Percentiles rank a stretch among this genome's conserved stretches.
Conservation (phyloP, 2,888 invertebrate genomes). For the Plagodis dolabraria region DNA sequence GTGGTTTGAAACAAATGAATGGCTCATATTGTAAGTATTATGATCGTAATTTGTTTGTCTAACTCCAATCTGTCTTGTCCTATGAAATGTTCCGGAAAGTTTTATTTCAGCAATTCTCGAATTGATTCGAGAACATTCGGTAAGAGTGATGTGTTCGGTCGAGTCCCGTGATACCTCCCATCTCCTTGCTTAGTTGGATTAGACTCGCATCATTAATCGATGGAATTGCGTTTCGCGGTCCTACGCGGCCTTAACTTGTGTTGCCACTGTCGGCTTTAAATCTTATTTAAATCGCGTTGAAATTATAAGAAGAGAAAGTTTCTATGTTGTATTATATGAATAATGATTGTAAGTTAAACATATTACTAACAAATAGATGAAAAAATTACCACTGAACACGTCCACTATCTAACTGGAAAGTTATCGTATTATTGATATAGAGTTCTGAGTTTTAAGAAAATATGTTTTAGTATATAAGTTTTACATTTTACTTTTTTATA, state of each 20-base stretch:
- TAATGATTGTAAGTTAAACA: background rate
- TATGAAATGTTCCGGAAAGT: background rate
- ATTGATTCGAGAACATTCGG: conserved; percentile 58
- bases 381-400: too few relatives aligned
- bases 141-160: conserved; percentile 60
- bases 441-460: too few relatives aligned
- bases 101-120: conserved; percentile 26
- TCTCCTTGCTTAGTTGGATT: conserved; percentile 78
- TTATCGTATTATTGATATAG: too few relatives aligned
- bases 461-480: too few relatives aligned
- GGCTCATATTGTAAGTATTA: too few relatives aligned
- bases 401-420: too few relatives aligned
- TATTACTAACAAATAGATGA: too few relatives aligned
- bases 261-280: conserved; percentile 8
- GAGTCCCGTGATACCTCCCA: conserved; percentile 64
- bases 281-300: background rate
- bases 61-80: too few relatives aligned
- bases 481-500: too few relatives aligned
- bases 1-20: too few relatives aligned
- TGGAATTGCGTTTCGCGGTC: conserved; percentile 68
- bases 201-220: conserved; percentile 80
- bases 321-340: background rate
- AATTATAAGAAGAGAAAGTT: background rate
- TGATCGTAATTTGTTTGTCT: too few relatives aligned
- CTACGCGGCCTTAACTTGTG: conserved; percentile 20